Conservation (phyloP, 2,113 vertebrate species). For the Mesembrinibis cayennensis region DNA sequence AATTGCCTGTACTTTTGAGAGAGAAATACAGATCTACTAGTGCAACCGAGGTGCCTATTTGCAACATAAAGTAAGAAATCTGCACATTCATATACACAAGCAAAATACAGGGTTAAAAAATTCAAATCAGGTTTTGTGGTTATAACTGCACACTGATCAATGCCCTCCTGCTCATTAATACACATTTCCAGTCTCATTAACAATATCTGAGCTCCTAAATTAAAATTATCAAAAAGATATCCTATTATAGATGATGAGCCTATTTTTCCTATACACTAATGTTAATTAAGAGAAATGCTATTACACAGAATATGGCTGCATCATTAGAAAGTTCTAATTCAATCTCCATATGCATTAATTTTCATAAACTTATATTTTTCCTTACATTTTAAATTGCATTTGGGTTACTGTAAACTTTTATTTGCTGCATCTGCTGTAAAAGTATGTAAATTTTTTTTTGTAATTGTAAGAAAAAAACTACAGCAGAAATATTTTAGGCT, state of each 20-base stretch:
- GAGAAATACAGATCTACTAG: neutral
- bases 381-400: neutral
- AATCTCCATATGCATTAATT: neutral
- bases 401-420: neutral
- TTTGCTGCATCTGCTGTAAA: neutral
- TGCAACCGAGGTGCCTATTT: neutral
- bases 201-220: neutral
- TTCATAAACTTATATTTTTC: neutral
- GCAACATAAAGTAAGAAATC: neutral
- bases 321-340: neutral
- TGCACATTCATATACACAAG: neutral
- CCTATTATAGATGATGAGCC: neutral
- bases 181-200: neutral
- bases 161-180: neutral
- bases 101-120: neutral
- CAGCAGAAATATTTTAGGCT: neutral
- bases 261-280: neutral
- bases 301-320: neutral
- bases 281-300: neutral
- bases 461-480: neutral
- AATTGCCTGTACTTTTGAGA: slow-evolving; percentile 22
- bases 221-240: neutral
- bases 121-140: neutral
- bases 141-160: neutral
- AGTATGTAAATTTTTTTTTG: neutral